Evolutionary conservation across 1,140 invertebrate species (phyloP).

Genomic region (Cherax destructor): DNA sequence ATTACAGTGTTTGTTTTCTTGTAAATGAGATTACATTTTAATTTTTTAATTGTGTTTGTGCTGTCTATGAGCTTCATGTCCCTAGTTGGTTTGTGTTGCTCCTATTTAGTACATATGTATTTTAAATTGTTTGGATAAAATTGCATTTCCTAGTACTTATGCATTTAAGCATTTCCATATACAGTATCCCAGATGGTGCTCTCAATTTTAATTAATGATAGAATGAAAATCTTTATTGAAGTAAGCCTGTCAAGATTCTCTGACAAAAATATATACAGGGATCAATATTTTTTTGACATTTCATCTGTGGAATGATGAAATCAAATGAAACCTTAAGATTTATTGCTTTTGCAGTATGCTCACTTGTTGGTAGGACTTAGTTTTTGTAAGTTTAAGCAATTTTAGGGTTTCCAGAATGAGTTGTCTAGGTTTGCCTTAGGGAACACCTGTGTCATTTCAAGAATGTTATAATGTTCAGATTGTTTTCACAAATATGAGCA

Average conservation of each 20-base stretch:
- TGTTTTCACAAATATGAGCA: background rate
- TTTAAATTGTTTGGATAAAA: background rate
- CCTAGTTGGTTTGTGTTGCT: conserved; percentile 4
- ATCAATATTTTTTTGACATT: background rate
- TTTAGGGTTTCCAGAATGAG: background rate
- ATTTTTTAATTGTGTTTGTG: conserved; percentile 19
- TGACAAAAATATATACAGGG: background rate
- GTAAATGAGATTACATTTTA: conserved; percentile 29
- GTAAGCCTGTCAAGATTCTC: background rate
- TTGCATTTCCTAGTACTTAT: conserved; percentile 31
- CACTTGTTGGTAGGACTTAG: background rate
- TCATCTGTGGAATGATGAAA: background rate
- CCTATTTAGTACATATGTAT: conserved; percentile 1
- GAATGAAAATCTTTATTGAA: background rate
- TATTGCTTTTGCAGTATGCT: background rate
- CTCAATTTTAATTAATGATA: conserved; percentile 24
- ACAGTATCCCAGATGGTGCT: conserved; percentile 48
- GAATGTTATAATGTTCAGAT: background rate
- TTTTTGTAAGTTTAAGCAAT: background rate
- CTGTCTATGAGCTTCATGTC: conserved; percentile 14
- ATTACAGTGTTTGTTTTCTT: conserved; percentile 45
- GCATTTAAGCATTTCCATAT: conserved; percentile 36
- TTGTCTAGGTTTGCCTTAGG: background rate
- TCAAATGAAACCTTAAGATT: background rate
- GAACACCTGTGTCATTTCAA: background rate